Base-by-base conservation (phyloP, 2,888 invertebrate species). In the Tipula lateralis region DNA sequence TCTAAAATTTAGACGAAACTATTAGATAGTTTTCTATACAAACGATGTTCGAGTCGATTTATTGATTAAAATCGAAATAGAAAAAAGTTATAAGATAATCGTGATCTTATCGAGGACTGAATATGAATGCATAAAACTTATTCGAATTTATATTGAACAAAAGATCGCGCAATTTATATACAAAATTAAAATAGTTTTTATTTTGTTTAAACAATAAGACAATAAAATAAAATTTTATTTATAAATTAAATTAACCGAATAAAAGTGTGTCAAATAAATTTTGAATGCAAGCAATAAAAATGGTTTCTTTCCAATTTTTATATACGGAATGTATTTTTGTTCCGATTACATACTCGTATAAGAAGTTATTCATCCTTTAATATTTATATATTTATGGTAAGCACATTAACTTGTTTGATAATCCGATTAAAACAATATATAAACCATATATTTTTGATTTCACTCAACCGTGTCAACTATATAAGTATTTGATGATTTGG, bases 51-150 rank as follows among this genome's bases (percentile, higher is more conserved):
- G 66, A 66, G 19, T 66, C 66, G 66, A 66, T 66, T 66, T 66
- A 66, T 66, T 66, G 66, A 66, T 66, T 66, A 66, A 24, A 66
- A 66, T 66, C 24, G 12, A 66, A 24, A 66, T 19, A 24, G 24
- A 66, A 66, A 66, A 66, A 66, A 19, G 24, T 24, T 24, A 66
- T 66, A 66, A 19, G 66, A 66, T 66, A 66, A 24, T 66, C 66
- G 66, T 66, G 66, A 66, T 66, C 24, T 66, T 66, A 66, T 66
- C 66, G 66, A 66, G 24, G 66, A 66, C 66, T 66, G 66, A 66
- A 66, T 66, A 44, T 32, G 3, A 4, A 32, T 32, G 32, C 6
- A 36, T 66, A 66, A n/a, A n/a, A 24, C 66, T 66, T 66, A 66
- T 66, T 44, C n/a, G n/a, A n/a, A n/a, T n/a, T 66, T 44, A 9